phyloP scores from a whole-genome alignment of 1,140 invertebrate genomes.

The Leptoteleia sp. region DNA sequence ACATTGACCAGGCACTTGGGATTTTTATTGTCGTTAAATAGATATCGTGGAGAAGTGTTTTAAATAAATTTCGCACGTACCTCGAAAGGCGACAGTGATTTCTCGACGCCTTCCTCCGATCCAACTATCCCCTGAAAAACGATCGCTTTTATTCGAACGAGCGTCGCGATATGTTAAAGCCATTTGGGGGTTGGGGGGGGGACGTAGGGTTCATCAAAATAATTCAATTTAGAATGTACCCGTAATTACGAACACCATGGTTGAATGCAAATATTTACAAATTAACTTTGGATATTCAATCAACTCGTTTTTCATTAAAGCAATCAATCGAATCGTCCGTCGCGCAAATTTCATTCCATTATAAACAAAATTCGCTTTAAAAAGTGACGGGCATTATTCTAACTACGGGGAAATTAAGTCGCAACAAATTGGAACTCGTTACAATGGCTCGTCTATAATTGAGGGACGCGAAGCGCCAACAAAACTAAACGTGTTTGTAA shows the following conservation, averaged over 20 bases:
- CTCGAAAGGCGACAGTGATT: no score
- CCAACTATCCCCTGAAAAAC: no score
- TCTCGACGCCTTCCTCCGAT: no score
- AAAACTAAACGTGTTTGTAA: not conserved
- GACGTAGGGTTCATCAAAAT: no score
- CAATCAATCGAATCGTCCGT: not conserved
- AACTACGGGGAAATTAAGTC: not conserved
- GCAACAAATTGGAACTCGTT: not conserved
- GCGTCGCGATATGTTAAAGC: no score
- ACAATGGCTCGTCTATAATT: not conserved
- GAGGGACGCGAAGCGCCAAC: not conserved
- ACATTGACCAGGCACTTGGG: conserved; percentile 20
- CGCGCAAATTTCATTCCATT: not conserved
- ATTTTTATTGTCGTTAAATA: conserved; percentile 27
- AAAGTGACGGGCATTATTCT: not conserved
- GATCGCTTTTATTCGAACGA: no score
- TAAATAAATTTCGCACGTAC: no score
- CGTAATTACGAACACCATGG: not conserved
- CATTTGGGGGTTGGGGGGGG: no score
- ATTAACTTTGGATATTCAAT: not conserved
- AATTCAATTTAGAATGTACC: no score
- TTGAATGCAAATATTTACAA: not conserved
- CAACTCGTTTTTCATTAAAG: not conserved
- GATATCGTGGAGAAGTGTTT: conserved; percentile 2
- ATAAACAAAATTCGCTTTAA: not conserved